phyloP scores from a whole-genome alignment of 2,113 vertebrate species.

The Psittacula cyanocephala region DNA sequence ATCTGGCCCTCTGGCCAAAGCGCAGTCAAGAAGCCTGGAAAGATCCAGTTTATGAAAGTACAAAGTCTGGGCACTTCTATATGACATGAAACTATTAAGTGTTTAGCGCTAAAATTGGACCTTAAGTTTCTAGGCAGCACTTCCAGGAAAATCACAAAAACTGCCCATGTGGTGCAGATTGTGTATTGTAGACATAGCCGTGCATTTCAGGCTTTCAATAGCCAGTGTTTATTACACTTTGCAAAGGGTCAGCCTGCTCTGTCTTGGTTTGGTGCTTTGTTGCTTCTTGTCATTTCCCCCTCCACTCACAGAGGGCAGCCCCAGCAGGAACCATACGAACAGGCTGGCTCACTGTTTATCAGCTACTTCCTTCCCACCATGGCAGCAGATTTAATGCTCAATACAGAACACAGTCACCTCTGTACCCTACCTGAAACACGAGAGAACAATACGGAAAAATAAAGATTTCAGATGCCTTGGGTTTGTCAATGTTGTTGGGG shows the following conservation, averaged over 20 bases:
- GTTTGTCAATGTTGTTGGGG: neutral
- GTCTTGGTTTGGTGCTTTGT: neutral
- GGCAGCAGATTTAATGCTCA: neutral
- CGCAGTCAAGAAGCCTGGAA: neutral
- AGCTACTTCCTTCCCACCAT: neutral
- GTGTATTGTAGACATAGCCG: neutral
- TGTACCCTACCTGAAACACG: neutral
- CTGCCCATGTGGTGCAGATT: neutral
- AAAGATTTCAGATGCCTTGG: neutral
- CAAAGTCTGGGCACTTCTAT: neutral
- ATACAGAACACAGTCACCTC: neutral
- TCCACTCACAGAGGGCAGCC: neutral
- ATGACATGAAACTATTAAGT: neutral
- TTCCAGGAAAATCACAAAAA: neutral
- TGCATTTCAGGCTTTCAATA: rapidly evolving
- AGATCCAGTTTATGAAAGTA: neutral
- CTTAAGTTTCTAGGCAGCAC: neutral
- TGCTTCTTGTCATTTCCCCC: neutral
- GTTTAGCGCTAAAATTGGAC: neutral
- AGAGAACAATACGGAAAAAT: neutral
- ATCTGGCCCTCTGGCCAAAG: neutral
- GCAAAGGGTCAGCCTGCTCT: neutral
- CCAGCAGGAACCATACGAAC: neutral
- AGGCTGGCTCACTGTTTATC: neutral
- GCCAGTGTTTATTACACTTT: neutral